Conservation (phyloP, 2,113 vertebrate species). For the Pogonocichla stellata region DNA sequence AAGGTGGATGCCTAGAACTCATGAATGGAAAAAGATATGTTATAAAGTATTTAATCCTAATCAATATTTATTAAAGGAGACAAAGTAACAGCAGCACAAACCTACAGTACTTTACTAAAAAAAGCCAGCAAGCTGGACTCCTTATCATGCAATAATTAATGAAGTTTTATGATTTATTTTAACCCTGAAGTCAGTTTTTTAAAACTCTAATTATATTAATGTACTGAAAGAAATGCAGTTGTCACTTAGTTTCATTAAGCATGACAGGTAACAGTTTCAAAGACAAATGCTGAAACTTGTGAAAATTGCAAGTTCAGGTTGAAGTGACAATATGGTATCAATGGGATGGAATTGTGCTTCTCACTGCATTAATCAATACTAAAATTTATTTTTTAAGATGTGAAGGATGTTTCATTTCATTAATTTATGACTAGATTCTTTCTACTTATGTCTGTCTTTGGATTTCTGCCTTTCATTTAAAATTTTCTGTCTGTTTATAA, state of each 20-base stretch:
- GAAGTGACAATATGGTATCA: not conserved
- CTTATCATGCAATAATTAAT: slow-evolving; percentile 8
- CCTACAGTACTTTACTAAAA: not conserved
- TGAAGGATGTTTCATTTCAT: not conserved
- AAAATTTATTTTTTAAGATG: not conserved
- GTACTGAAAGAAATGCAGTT: slow-evolving; percentile 8
- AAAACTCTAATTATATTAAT: slow-evolving; percentile 7
- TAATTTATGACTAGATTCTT: not conserved
- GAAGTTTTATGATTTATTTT: slow-evolving; percentile 38
- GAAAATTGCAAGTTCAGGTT: not conserved
- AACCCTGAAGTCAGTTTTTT: not conserved
- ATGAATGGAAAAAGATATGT: not conserved
- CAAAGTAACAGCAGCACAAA: slow-evolving; percentile 19
- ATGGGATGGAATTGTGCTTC: not conserved
- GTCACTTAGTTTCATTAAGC: slow-evolving; percentile 9
- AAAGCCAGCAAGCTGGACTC: not conserved
- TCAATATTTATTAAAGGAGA: slow-evolving; percentile 59
- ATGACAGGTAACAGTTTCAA: slow-evolving; percentile 14
- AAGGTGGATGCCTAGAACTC: slow-evolving; percentile 10
- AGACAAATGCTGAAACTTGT: slow-evolving; percentile 6
- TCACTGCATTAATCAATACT: not conserved
- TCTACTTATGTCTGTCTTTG: not conserved
- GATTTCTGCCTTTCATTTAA: not conserved
- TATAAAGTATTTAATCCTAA: slow-evolving; percentile 51
- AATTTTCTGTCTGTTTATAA: not conserved